Base-by-base conservation (phyloP, 2,888 invertebrate species). In the Drosophila pseudotakahashii region DNA sequence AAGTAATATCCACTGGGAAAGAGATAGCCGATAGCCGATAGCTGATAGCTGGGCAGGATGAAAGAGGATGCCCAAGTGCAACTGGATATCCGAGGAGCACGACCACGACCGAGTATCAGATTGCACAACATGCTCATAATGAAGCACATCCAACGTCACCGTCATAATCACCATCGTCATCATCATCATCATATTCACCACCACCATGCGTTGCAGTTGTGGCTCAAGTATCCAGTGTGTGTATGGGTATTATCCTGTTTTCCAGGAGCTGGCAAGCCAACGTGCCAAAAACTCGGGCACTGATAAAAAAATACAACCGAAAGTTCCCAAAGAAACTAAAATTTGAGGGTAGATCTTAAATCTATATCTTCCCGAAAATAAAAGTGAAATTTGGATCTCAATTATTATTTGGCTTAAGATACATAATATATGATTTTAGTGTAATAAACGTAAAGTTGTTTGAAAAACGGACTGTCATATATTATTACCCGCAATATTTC, bases 31-130 rank as follows among this genome's bases (percentile, higher is more conserved):
- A 32, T 30, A 51, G 45, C 19, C n/a, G n/a, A n/a, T n/a, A 51
- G 39, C 19, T 9, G 19, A 32, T 30, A 51, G 45, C 19, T 11
- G 26, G 51, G 32, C 45, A 36, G 44, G 30, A 45, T 39, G 39
- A 72, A 63, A 68, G 63, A 32, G 50, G 76, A 68, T 54, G 42
- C 50, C 48, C 53, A 60, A 50, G 45, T 89, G 83, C 88, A 84
- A 84, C 69, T 89, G 78, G 88, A 89, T 89, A 84, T 69, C 69
- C 72, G 50, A 55, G 62, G 60, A 71, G 62, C 76, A 76, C 58
- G 64, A 80, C 67, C 61, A 77, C 75, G 75, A 81, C 71, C 71
- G 82, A 69, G 73, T 85, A 89, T 85, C 85, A 76, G 76, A 87
- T 85, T 85, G 85, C 85, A 88, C 58, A 74, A 76, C 52, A 75